These are phyloP conservation scores for Drosophila pseudotalamancana DNA, from an alignment of 2,888 invertebrate genomes.

Conservation along the genomic window DNA sequence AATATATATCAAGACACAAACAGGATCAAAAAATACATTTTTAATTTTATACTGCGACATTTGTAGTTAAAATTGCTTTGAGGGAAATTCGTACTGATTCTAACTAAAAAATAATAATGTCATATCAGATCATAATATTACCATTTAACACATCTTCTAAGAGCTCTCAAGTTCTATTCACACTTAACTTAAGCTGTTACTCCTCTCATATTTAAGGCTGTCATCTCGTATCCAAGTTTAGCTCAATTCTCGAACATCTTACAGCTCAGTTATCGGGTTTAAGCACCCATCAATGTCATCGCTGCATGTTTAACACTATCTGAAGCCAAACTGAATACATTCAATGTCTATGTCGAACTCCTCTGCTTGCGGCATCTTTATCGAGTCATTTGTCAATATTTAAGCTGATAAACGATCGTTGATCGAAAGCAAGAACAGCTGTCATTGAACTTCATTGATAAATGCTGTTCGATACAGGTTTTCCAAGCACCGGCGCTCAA, in stretches of 20 bases:
- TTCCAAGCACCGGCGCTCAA: constrained; percentile 27
- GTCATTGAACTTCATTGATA: constrained; percentile 80
- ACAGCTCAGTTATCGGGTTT: constrained; percentile 34
- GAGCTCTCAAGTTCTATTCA: neutral
- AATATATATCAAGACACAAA: too few relatives aligned
- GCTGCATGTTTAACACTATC: constrained; percentile 42
- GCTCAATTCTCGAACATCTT: constrained; percentile 14
- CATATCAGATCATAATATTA: neutral
- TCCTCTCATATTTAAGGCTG: constrained; percentile 1
- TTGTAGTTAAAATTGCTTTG: too few relatives aligned
- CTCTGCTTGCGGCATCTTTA: constrained; percentile 46
- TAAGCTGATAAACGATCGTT: constrained; percentile 69
- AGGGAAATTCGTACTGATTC: too few relatives aligned
- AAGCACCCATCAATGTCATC: constrained; percentile 54
- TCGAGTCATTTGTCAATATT: constrained; percentile 66
- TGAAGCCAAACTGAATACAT: constrained; percentile 14
- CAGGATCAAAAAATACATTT: too few relatives aligned
- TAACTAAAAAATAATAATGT: too few relatives aligned
- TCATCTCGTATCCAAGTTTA: constrained; percentile 12
- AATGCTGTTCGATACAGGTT: constrained; percentile 44
- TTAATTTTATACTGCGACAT: too few relatives aligned
- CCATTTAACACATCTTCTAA: neutral
- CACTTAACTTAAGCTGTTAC: neutral
- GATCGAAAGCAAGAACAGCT: constrained; percentile 64
- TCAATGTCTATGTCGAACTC: constrained; percentile 28